Percentiles rank a stretch among this genome's conserved stretches.
phyloP scores from a whole-genome alignment of 2,113 vertebrate species.

The Zosterops borbonicus region DNA sequence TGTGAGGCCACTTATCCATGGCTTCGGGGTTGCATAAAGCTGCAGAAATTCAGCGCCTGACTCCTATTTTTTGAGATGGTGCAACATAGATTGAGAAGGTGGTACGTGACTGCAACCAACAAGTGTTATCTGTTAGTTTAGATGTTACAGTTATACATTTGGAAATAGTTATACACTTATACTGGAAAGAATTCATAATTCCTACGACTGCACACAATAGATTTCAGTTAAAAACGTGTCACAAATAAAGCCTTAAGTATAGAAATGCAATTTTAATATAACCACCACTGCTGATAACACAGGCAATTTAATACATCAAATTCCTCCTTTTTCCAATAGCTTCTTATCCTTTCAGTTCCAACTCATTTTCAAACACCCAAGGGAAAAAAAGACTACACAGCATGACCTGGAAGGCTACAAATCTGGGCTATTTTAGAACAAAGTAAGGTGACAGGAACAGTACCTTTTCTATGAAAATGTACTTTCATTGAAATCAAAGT shows the following conservation, averaged over 20 bases:
- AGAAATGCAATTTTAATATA: slow-evolving; percentile 23
- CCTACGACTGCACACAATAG: neutral
- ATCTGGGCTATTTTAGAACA: slow-evolving; percentile 24
- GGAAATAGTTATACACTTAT: neutral
- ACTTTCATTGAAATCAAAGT: slow-evolving; percentile 39
- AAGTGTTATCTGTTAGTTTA: neutral
- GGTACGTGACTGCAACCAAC: neutral
- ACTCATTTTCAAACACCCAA: slow-evolving; percentile 42
- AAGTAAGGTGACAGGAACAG: slow-evolving; percentile 19
- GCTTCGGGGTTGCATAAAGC: neutral
- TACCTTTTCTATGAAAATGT: slow-evolving; percentile 29
- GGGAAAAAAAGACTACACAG: slow-evolving; percentile 1
- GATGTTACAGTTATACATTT: neutral
- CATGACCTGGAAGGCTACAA: slow-evolving; percentile 16
- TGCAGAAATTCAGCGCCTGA: neutral
- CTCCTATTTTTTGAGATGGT: neutral
- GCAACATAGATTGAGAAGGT: neutral
- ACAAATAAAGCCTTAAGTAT: slow-evolving; percentile 2
- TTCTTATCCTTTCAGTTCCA: slow-evolving; percentile 9
- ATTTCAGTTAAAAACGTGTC: neutral
- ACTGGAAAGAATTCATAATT: neutral
- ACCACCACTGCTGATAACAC: neutral
- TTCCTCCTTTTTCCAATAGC: neutral
- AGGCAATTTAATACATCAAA: slow-evolving; percentile 27
- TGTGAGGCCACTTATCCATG: neutral